phyloP scores from a whole-genome alignment of 2,797 vertebrate genomes.

The Argya squamiceps region DNA sequence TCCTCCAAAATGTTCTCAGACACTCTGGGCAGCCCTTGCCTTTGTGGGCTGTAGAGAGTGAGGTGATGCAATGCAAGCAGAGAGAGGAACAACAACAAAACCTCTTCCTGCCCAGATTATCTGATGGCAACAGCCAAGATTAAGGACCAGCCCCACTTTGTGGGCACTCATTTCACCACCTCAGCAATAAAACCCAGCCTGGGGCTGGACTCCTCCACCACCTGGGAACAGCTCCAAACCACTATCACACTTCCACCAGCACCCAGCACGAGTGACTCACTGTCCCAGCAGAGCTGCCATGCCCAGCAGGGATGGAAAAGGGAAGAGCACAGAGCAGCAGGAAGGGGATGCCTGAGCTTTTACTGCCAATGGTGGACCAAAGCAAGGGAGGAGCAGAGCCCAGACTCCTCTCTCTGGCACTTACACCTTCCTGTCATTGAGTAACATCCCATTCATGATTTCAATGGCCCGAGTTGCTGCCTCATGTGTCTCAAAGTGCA shows the following conservation, averaged over 20 bases:
- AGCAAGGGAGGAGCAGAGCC: neutral
- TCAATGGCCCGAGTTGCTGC: constrained; percentile 90
- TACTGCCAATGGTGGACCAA: rapidly evolving
- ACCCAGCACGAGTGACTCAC: neutral
- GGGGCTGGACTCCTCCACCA: neutral
- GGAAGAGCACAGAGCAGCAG: neutral
- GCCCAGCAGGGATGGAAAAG: neutral
- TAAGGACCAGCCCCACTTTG: neutral
- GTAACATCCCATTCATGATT: constrained; percentile 97
- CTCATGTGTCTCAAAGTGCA: constrained; percentile 96
- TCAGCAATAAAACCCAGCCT: neutral
- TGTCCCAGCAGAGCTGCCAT: rapidly evolving
- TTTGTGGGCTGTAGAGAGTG: neutral
- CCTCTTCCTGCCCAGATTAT: neutral
- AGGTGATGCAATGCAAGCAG: neutral
- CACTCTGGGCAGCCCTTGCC: neutral
- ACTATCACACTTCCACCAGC: neutral
- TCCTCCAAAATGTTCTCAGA: neutral
- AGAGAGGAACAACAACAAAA: neutral
- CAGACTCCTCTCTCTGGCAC: constrained; percentile 5
- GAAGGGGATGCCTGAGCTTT: neutral
- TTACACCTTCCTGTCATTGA: constrained; percentile 98
- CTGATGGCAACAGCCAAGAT: neutral
- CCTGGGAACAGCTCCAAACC: neutral
- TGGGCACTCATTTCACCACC: neutral